phyloP scores from a whole-genome alignment of 2,888 invertebrate genomes.

The Heliconius hortense region DNA sequence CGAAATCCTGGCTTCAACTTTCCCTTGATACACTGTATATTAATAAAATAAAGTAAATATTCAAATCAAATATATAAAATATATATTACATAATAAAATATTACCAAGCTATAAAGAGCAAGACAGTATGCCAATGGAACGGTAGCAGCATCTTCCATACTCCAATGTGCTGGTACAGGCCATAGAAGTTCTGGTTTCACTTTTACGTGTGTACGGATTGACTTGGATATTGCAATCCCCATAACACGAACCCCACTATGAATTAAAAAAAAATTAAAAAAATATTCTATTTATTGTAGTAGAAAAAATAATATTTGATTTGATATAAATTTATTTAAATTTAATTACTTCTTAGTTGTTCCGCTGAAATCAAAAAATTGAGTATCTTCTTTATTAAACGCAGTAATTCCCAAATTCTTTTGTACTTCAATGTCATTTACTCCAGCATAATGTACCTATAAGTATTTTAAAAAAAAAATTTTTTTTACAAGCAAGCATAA shows the following conservation, averaged over 20 bases:
- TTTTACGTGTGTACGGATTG: constrained; percentile 79
- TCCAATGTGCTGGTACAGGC: constrained; percentile 86
- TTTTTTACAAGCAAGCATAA: no score
- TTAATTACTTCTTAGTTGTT: constrained; percentile 51
- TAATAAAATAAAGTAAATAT: neutral
- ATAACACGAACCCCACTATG: constrained; percentile 81
- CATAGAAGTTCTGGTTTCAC: constrained; percentile 79
- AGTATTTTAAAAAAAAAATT: neutral
- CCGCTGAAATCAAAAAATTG: constrained; percentile 62
- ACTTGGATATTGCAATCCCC: constrained; percentile 81
- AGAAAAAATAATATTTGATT: neutral
- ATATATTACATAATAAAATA: constrained; percentile 20
- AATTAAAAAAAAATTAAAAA: neutral
- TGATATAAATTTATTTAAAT: neutral
- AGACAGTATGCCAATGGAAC: constrained; percentile 87
- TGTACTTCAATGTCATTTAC: constrained; percentile 51
- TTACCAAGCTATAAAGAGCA: constrained; percentile 67
- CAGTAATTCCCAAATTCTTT: constrained; percentile 47
- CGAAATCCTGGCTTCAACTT: constrained; percentile 39
- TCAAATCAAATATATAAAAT: neutral
- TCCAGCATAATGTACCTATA: constrained; percentile 57
- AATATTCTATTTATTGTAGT: neutral
- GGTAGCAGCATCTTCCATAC: constrained; percentile 87
- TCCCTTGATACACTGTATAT: constrained; percentile 46
- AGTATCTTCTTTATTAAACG: constrained; percentile 28